Conservation (phyloP, 2,113 vertebrate species). For the Hemiscyllium ocellatum region DNA sequence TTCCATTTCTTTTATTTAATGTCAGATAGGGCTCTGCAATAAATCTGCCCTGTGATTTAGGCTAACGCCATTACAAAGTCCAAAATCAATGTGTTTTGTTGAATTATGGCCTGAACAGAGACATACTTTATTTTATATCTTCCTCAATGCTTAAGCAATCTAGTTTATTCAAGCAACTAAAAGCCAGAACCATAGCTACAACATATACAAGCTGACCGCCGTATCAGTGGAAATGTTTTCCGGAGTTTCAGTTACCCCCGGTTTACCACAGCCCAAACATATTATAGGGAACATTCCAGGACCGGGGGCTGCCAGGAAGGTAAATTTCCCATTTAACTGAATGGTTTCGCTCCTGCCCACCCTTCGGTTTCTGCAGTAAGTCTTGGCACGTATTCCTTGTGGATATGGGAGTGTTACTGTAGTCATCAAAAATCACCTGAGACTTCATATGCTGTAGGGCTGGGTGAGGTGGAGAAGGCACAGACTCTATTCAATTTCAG, state of each 20-base stretch:
- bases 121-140: not conserved
- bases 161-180: not conserved
- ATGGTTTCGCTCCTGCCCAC: too few species aligned
- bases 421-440: not conserved
- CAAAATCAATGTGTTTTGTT: not conserved
- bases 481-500: not conserved
- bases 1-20: not conserved
- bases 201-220: not conserved
- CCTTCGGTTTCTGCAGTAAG: too few species aligned
- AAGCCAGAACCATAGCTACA: conserved; percentile 1
- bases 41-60: not conserved
- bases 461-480: not conserved
- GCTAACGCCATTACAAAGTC: not conserved
- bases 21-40: not conserved
- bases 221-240: too few species aligned
- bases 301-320: too few species aligned
- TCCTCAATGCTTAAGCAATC: not conserved
- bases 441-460: not conserved
- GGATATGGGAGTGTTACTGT: too few species aligned
- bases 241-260: too few species aligned
- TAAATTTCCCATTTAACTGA: too few species aligned
- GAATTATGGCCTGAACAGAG: not conserved
- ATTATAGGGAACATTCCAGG: too few species aligned
- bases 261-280: too few species aligned
- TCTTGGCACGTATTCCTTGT: too few species aligned